phyloP scores from a whole-genome alignment of 2,797 vertebrate species.

The Chaunax sp. region DNA sequence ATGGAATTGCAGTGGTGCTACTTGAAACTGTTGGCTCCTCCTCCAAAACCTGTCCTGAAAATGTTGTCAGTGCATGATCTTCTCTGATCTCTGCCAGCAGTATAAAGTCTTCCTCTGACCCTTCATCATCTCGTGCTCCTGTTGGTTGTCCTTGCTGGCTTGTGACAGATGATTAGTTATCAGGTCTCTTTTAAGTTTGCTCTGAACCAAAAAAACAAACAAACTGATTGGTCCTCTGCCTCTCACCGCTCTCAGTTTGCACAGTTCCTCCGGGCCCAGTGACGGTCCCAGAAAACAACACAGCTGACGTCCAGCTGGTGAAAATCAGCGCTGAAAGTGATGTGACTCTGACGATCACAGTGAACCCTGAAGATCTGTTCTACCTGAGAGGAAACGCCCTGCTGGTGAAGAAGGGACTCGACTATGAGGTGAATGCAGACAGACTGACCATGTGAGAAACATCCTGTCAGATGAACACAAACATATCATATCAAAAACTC shows the following conservation, averaged over 20 bases:
- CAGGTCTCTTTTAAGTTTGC: too few species aligned
- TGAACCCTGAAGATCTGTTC: slow-evolving; percentile 82
- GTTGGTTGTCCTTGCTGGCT: too few species aligned
- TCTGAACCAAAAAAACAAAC: too few species aligned
- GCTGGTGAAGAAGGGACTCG: slow-evolving; percentile 81
- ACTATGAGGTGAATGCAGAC: slow-evolving; percentile 78
- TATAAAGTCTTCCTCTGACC: too few species aligned
- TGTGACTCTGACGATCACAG: slow-evolving; percentile 69
- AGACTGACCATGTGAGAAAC: neutral
- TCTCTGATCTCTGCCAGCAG: too few species aligned
- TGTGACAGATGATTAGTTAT: too few species aligned
- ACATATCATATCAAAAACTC: neutral
- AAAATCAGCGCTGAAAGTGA: slow-evolving; percentile 71
- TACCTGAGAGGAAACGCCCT: slow-evolving; percentile 75
- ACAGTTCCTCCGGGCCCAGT: slow-evolving; percentile 77
- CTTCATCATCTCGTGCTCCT: too few species aligned
- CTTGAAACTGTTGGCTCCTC: too few species aligned
- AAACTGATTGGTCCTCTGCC: neutral
- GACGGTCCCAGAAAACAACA: slow-evolving; percentile 80
- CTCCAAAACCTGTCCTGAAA: too few species aligned
- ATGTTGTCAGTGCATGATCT: too few species aligned
- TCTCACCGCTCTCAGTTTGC: slow-evolving; percentile 72
- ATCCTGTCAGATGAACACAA: neutral
- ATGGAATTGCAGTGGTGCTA: too few species aligned
- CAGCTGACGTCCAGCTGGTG: slow-evolving; percentile 74